Conservation (phyloP, 2,888 invertebrate genomes). For the Polia nebulosa region DNA sequence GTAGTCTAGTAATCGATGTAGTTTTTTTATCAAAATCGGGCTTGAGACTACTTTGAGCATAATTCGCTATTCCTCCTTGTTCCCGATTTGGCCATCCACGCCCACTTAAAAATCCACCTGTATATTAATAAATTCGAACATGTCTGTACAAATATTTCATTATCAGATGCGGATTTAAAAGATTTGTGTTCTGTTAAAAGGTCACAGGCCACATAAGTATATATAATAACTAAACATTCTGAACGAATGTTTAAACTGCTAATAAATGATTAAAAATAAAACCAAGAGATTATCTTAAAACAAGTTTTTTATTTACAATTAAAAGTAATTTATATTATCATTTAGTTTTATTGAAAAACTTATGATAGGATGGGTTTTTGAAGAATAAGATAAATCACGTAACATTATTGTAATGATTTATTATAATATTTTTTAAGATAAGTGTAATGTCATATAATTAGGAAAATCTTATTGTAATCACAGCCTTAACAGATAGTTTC, state of each 20-base stretch:
- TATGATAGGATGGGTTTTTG: background rate
- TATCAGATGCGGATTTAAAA: too few relatives aligned
- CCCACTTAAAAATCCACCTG: too few relatives aligned
- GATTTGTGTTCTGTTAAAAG: too few relatives aligned
- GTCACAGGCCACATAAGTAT: background rate
- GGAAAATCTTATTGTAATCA: slow-evolving; percentile 20
- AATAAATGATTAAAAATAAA: slow-evolving; percentile 8
- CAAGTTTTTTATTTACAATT: slow-evolving; percentile 20
- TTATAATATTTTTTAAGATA: background rate
- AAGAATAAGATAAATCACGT: background rate
- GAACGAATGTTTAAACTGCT: background rate
- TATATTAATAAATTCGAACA: too few relatives aligned
- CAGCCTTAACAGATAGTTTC: slow-evolving; percentile 28
- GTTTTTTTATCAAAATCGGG: too few relatives aligned
- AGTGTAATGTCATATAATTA: background rate
- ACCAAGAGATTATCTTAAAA: background rate
- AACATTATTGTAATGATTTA: background rate
- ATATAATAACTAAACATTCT: background rate
- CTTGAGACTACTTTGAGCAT: too few relatives aligned
- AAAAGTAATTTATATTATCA: background rate
- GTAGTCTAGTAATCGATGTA: too few relatives aligned
- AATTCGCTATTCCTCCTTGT: too few relatives aligned
- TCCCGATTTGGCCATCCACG: too few relatives aligned
- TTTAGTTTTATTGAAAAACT: too few relatives aligned
- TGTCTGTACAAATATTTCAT: too few relatives aligned